Base-by-base conservation (phyloP, 2,797 vertebrate genomes). In the Lophura swinhoii region DNA sequence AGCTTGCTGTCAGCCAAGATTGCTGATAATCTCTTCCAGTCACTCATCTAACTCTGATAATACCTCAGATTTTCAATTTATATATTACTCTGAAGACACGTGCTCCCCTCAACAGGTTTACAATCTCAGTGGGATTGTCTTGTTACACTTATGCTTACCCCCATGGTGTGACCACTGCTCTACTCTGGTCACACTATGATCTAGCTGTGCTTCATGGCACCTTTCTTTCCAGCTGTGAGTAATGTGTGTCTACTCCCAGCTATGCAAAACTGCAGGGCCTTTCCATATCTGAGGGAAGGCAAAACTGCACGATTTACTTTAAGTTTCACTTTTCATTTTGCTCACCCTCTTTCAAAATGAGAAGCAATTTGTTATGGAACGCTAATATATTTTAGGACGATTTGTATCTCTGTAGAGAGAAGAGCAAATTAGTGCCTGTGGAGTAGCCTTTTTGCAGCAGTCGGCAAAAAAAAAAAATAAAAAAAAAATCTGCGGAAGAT, bases 81-180 rank as follows among this genome's bases (percentile, higher is more conserved):
- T 35, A 4, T 53, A 15, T 66, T 49, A 56, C 68, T 83, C 58
- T 49, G 66, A 82, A 62, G 71, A 58, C 20, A 79, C 5, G 8
- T 41, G 51, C 16, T 76, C 21, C 68, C 74, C 56, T 37, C 21
- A 77, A 29, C 5, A 20, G 33, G 56, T 44, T 82, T 48, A 70
- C 43, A 31, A 23, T 53, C 35, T 43, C 20, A 14, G 20, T 26
- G 10, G 37, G 13, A 53, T 64, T 53, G 39, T 56, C 10, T 55
- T 26, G 35, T 35, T 48, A 15, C 13, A 4, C 37, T 70, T 31
- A 31, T 5, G 14, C 5, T 46, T 69, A 63, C 3, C 6, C 33
- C 10, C 23, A 8, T 0, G 0, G 37, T 11, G 21, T 79, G 35
- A 35, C 28, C 1, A 1, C 56, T 37, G n/a, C 18, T 41, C 12